Evolutionary conservation across 2,113 vertebrate species (phyloP).

Genomic region (Ailuropoda melanoleuca): DNA sequence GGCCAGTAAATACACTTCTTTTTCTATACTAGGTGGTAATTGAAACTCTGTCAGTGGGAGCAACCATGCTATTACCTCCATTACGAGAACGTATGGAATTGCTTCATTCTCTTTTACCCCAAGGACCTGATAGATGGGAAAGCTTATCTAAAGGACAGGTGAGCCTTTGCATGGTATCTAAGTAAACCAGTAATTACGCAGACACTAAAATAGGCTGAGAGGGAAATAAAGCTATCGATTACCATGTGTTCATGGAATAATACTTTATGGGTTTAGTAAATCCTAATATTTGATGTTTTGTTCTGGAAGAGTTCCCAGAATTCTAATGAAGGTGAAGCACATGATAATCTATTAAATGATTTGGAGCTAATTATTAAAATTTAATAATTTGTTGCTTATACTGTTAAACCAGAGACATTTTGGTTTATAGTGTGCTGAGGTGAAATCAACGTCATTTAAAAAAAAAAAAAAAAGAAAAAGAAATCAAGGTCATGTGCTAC

Average conservation of each 20-base stretch:
- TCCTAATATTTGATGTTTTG: conserved; percentile 39
- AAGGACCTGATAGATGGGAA: conserved; percentile 98
- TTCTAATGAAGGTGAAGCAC: conserved; percentile 9
- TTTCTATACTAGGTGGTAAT: conserved; percentile 92
- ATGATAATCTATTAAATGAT: conserved; percentile 27
- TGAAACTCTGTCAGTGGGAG: conserved; percentile 98
- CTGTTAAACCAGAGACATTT: not conserved
- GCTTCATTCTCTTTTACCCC: conserved; percentile 95
- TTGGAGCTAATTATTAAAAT: conserved; percentile 50
- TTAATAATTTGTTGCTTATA: not conserved
- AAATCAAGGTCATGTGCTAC: not conserved
- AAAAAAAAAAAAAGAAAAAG: too few species aligned
- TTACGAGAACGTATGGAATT: conserved; percentile 98
- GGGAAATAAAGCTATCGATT: not conserved
- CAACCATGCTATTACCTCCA: conserved; percentile 97
- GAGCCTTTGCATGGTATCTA: conserved; percentile 51
- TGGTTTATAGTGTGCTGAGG: not conserved
- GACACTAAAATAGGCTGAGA: not conserved
- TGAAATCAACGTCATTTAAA: not conserved
- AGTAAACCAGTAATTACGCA: not conserved
- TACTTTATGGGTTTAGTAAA: not conserved
- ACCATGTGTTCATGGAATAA: not conserved
- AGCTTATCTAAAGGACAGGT: conserved; percentile 99
- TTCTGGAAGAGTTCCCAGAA: conserved; percentile 5
- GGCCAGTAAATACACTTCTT: conserved; percentile 1